These are phyloP conservation scores for Austrofundulus limnaeus DNA, from an alignment of 2,113 vertebrate genomes.

Conservation along the genomic window DNA sequence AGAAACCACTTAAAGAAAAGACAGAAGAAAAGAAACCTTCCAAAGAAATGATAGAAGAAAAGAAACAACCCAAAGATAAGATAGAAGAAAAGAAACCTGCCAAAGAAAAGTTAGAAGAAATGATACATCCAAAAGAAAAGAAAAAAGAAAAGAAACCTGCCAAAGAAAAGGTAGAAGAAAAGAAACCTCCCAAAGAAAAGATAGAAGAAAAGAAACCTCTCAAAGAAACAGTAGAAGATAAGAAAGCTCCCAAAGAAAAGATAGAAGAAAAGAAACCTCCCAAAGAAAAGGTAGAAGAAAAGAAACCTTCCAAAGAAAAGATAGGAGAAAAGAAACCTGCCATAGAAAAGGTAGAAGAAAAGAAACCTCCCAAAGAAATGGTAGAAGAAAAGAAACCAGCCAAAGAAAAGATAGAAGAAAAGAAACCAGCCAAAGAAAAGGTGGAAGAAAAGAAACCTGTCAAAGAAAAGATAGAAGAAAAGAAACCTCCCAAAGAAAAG, in stretches of 20 bases:
- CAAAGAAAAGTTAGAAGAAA: neutral
- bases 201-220: neutral
- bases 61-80: neutral
- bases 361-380: neutral
- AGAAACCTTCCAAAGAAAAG: neutral
- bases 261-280: neutral
- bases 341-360: neutral
- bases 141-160: neutral
- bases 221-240: neutral
- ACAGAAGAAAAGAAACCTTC: neutral
- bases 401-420: conserved; percentile 4
- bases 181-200: neutral
- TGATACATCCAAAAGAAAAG: neutral
- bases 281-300: neutral
- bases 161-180: neutral
- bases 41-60: neutral
- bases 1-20: neutral
- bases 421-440: conserved; percentile 6
- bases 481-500: conserved; percentile 5
- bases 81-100: neutral
- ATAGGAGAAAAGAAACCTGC: neutral
- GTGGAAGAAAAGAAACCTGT: neutral
- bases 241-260: neutral
- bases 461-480: conserved; percentile 4
- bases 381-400: neutral